Percentiles rank a stretch among this genome's conserved stretches.
phyloP scores from a whole-genome alignment of 2,797 vertebrate species.

The Glossophaga mutica region DNA sequence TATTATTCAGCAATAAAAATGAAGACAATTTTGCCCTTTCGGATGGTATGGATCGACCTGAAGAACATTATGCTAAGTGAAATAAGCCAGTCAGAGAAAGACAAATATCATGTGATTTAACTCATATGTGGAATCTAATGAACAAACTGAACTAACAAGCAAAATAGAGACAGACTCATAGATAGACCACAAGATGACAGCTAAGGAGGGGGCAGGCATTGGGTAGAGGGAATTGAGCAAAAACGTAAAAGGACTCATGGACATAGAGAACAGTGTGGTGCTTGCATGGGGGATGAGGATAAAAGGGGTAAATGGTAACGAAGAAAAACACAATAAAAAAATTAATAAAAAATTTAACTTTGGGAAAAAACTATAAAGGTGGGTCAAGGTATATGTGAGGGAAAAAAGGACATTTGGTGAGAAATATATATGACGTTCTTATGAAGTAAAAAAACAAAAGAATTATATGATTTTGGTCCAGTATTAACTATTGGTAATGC shows the following conservation, averaged over 20 bases:
- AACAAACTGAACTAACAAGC: neutral
- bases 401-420: neutral
- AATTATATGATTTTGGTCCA: constrained; percentile 21
- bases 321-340: neutral
- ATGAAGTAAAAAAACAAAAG: constrained; percentile 30
- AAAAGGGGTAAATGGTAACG: neutral
- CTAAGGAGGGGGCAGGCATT: neutral
- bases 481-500: constrained; percentile 60
- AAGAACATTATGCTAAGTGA: neutral
- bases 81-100: neutral
- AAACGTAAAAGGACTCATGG: neutral
- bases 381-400: neutral
- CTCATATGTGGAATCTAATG: neutral
- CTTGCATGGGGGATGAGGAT: neutral
- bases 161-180: neutral
- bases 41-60: neutral
- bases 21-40: neutral
- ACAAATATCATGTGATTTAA: neutral
- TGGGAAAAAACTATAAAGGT: neutral
- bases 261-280: neutral
- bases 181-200: neutral
- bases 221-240: neutral
- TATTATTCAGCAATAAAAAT: neutral
- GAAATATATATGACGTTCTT: constrained; percentile 64
- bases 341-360: neutral